Evolutionary conservation across 2,888 invertebrate genomes (phyloP).

Genomic region (Drosophila parthenogenetica): DNA sequence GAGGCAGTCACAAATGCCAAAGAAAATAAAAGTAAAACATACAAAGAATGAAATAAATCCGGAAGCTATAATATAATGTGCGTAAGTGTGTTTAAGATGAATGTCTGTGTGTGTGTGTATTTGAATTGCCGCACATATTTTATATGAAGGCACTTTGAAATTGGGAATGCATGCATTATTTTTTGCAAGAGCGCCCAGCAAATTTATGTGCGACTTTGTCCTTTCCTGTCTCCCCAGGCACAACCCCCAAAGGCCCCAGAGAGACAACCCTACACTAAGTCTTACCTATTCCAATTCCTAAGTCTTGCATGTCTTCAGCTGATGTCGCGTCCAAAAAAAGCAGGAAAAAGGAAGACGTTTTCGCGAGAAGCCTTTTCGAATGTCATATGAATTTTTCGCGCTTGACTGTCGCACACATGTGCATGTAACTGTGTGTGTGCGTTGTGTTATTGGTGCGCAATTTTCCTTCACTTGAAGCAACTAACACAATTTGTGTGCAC

Average conservation of each 20-base stretch:
- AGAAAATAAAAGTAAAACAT: slow-evolving; percentile 2
- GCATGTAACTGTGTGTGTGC: slow-evolving; percentile 32
- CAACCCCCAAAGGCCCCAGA: neutral
- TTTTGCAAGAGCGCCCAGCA: slow-evolving; percentile 54
- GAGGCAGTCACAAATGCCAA: slow-evolving; percentile 26
- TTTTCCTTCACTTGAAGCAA: slow-evolving; percentile 63
- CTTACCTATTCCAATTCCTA: slow-evolving; percentile 38
- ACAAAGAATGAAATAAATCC: slow-evolving; percentile 31
- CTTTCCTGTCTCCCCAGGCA: too few species aligned
- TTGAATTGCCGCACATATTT: slow-evolving; percentile 69
- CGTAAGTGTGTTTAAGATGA: slow-evolving; percentile 34
- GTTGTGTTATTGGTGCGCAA: slow-evolving; percentile 47
- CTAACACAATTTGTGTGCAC: slow-evolving; percentile 69
- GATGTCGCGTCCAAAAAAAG: slow-evolving; percentile 18
- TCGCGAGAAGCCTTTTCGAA: slow-evolving; percentile 51
- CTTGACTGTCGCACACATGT: slow-evolving; percentile 43
- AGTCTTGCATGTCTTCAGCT: slow-evolving; percentile 32
- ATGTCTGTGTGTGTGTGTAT: slow-evolving; percentile 11
- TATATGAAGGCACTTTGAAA: slow-evolving; percentile 68
- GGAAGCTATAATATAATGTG: slow-evolving; percentile 44
- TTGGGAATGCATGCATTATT: slow-evolving; percentile 70
- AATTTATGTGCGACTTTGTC: slow-evolving; percentile 58
- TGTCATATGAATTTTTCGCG: slow-evolving; percentile 73
- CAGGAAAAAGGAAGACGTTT: slow-evolving; percentile 6
- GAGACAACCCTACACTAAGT: neutral